Conservation (phyloP, 2,888 invertebrate genomes). For the Biston stratarius region DNA sequence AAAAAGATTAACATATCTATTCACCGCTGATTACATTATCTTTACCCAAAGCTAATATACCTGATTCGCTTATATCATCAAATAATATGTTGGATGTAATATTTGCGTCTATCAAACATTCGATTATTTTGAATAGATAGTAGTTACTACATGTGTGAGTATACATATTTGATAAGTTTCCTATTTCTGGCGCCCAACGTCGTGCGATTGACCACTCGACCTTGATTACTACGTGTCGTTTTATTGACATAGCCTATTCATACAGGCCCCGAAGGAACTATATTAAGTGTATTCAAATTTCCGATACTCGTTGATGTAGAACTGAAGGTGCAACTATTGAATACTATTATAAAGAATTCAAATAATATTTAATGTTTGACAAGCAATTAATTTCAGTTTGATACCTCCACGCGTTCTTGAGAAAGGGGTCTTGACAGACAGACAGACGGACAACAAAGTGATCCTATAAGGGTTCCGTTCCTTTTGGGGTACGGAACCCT, state of each 20-base stretch:
- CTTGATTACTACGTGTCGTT: slow-evolving; percentile 29
- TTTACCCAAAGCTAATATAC: no score
- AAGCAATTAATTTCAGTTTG: no score
- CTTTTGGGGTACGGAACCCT: no score
- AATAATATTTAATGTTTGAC: no score
- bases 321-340: slow-evolving; percentile 2
- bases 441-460: no score
- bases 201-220: slow-evolving; percentile 20
- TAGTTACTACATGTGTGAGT: not conserved
- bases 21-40: no score
- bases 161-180: slow-evolving; percentile 24
- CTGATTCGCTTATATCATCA: not conserved
- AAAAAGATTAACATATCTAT: no score
- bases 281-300: slow-evolving; percentile 26
- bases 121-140: slow-evolving; percentile 7
- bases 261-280: slow-evolving; percentile 14
- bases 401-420: no score
- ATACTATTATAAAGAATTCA: no score
- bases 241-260: slow-evolving; percentile 36
- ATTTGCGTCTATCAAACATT: not conserved
- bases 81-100: not conserved
- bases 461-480: no score
- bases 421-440: no score
- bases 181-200: slow-evolving; percentile 31
- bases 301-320: slow-evolving; percentile 7